Base-by-base conservation (phyloP, 2,888 invertebrate species). In the Macropis europaea region DNA sequence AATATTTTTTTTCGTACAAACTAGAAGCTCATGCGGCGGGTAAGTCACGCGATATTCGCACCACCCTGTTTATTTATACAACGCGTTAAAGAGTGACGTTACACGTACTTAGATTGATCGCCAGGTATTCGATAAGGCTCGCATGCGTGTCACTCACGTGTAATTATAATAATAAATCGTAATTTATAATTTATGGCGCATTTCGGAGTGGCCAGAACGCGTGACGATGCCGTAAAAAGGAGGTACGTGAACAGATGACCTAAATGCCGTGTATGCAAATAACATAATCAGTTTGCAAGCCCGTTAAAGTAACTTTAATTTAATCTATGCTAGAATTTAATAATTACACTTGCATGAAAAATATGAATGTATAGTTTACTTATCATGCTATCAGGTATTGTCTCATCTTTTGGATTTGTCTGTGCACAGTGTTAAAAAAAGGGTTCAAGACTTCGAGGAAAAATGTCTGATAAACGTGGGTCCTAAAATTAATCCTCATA, bases 121-220 rank as follows among this genome's bases (percentile, higher is more conserved):
- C 68, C 70, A 40, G 43, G 36, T 19, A 63, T 67, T 68, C 69
- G 80, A 82, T 83, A 68, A 6, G 22, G 19, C 2, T 6, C 59
- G n/a, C 48, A 53, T 64, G 61, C 19, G 54, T 62, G 61, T 53
- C 66, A 82, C 79, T 86, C 84, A 83, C 78, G 82, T 84, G 82
- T 84, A 84, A 85, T 86, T 86, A 86, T 86, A 76, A 76, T 85
- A 86, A 86, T 86, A 79, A 78, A 73, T 66, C 52, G 72, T 85
- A 83, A 83, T 84, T 77, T 79, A 86, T 85, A 83, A 86, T 85
- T 86, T 84, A 85, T 82, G 63, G 48, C 67, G 48, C 48, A 40
- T 64, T 76, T 59, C 62, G 42, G 22, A 69, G 60, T 28, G 47
- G 15, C 40, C 19, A 30, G 38, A 54, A 32, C 34, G 42, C 53